These are phyloP conservation scores for Microchrysa polita DNA, from an alignment of 2,888 invertebrate genomes.

Conservation along the genomic window DNA sequence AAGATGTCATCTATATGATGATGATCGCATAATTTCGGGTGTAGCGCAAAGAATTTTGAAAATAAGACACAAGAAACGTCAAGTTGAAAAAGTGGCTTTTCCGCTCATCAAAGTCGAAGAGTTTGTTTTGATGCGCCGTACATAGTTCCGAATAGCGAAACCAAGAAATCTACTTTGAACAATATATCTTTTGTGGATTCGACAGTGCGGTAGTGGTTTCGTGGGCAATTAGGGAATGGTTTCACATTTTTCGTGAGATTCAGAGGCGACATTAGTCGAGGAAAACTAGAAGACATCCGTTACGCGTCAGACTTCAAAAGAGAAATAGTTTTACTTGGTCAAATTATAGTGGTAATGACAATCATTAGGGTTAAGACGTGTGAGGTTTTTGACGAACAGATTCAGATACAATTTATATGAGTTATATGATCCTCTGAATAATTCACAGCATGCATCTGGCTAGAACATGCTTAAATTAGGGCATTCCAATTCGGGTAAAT, in stretches of 20 bases:
- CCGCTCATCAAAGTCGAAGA: constrained; percentile 17
- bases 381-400: neutral
- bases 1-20: constrained; percentile 42
- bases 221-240: no score
- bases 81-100: constrained; percentile 14
- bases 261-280: neutral
- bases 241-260: neutral
- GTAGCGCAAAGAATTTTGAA: neutral
- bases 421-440: no score
- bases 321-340: constrained; percentile 1
- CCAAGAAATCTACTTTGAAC: no score
- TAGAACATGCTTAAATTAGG: no score
- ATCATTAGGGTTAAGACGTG: constrained; percentile 5
- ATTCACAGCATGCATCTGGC: no score
- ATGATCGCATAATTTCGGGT: constrained; percentile 34
- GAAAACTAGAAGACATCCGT: constrained; percentile 10
- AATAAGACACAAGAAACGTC: no score
- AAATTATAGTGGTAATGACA: constrained; percentile 4
- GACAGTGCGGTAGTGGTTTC: neutral
- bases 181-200: neutral
- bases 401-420: no score
- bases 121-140: no score
- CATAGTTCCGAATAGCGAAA: no score
- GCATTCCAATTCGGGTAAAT: no score
- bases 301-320: neutral